Evolutionary conservation across 2,113 vertebrate species (phyloP).

Genomic region (Calyptomena viridis): DNA sequence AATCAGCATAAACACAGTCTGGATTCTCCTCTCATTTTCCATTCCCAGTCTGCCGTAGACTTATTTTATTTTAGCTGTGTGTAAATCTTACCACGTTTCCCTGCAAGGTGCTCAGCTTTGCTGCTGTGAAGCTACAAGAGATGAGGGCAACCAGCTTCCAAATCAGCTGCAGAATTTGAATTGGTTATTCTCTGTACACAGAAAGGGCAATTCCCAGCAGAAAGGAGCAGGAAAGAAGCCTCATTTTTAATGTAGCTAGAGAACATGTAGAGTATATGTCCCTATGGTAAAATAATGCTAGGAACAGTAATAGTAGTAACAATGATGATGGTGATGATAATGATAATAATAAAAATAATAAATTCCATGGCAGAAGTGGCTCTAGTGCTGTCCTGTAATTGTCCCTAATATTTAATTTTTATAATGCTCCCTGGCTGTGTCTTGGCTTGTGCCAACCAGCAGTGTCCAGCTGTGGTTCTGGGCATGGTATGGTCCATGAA

Average conservation of each 20-base stretch:
- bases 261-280: background rate
- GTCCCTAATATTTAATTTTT: background rate
- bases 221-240: background rate
- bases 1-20: constrained; percentile 69
- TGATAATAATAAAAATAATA: background rate
- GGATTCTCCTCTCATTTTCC: constrained; percentile 40
- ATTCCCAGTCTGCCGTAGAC: constrained; percentile 20
- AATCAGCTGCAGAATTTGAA: background rate
- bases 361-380: background rate
- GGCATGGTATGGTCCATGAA: background rate
- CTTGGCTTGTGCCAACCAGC: background rate
- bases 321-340: background rate
- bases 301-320: background rate
- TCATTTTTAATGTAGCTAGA: background rate
- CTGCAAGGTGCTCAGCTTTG: background rate
- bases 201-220: background rate
- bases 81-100: background rate
- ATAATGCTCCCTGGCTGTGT: background rate
- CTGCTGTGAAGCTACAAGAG: background rate
- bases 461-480: background rate
- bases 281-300: background rate
- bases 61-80: constrained; percentile 21
- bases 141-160: background rate
- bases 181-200: background rate
- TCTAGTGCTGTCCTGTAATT: background rate